Conservation (phyloP, 1,140 invertebrate genomes). For the Drosophila parvula region DNA sequence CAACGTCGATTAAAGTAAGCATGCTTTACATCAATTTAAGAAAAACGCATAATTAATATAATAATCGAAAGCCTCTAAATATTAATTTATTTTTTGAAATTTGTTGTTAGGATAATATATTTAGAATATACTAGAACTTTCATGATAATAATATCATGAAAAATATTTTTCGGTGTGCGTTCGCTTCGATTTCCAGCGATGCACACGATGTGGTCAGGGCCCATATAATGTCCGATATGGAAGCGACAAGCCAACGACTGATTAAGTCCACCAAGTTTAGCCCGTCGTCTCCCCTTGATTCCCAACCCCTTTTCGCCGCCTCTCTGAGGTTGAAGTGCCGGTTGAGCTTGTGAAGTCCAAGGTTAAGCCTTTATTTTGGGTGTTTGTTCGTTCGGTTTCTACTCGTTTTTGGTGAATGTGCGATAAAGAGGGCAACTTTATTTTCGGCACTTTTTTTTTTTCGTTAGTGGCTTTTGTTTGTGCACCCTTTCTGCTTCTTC, state of each 20-base stretch:
- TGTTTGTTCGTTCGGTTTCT: conserved; percentile 22
- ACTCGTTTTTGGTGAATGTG: conserved; percentile 9
- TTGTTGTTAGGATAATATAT: too few relatives aligned
- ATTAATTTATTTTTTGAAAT: too few relatives aligned
- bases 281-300: background rate
- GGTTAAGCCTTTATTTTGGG: conserved; percentile 61
- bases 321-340: conserved; percentile 28
- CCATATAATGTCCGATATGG: conserved; percentile 33
- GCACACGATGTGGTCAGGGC: conserved; percentile 7
- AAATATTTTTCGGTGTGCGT: conserved; percentile 11
- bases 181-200: background rate
- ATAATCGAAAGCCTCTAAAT: too few relatives aligned
- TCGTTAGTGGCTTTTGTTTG: conserved; percentile 29
- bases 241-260: conserved; percentile 53
- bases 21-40: too few relatives aligned
- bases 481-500: conserved; percentile 22
- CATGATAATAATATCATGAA: background rate
- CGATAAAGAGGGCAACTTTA: conserved; percentile 52
- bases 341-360: conserved; percentile 58
- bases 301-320: background rate
- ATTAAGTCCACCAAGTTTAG: conserved; percentile 43
- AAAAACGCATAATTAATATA: too few relatives aligned
- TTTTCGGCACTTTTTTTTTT: conserved; percentile 36
- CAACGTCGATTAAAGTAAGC: too few relatives aligned
- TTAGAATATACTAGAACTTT: too few relatives aligned